Evolutionary conservation across 2,113 vertebrate species (phyloP), one percentile per base, ranked within the genome.

Genomic region (Dasyornis broadbenti): DNA sequence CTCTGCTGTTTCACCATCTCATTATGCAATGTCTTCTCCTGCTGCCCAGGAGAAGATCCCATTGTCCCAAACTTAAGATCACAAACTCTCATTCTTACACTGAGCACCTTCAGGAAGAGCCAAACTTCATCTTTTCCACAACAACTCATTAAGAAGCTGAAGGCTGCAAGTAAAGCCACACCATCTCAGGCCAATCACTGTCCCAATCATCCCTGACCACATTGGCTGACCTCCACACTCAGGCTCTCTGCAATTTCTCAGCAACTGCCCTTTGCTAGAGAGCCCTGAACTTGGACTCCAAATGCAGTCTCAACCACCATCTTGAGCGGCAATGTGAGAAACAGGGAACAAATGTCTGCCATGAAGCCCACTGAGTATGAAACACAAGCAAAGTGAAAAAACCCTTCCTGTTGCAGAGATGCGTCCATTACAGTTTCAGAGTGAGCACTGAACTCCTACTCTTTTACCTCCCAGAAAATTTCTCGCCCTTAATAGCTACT

Each of bases 281-380:
- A 59, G 28, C 19, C 42, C 28, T 49, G 45, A 91, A 45, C 20
- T 53, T 1, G 1, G 40, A 37, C 47, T 73, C 28, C 35, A 73
- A 37, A 66, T 7, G 19, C 42, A 64, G 33, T 17, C 39, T 64
- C 69, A 81, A 50, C 15, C n/a, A 59, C 20, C 15, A 53, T 17
- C 7, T 33, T 39, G 15, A 54, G 15, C 1, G 3, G 13, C 26
- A 66, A 40, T 0, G 0, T 9, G 12, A 82, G 22, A 81, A 84
- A 64, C 35, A 18, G n/a, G 49, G 21, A 91, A 90, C 9, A 73
- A 82, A 44, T 3, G 14, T 31, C 50, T 66, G 42, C 15, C 2
- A 0, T 5, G 4, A 57, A 54, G 64, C 15, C 40, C 39, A 82
- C 0, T 0, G 2, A 49, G 5, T n/a, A 49, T 6, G 31, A 70